Evolutionary conservation across 2,113 vertebrate genomes (phyloP).

Genomic region (Athene noctua): DNA sequence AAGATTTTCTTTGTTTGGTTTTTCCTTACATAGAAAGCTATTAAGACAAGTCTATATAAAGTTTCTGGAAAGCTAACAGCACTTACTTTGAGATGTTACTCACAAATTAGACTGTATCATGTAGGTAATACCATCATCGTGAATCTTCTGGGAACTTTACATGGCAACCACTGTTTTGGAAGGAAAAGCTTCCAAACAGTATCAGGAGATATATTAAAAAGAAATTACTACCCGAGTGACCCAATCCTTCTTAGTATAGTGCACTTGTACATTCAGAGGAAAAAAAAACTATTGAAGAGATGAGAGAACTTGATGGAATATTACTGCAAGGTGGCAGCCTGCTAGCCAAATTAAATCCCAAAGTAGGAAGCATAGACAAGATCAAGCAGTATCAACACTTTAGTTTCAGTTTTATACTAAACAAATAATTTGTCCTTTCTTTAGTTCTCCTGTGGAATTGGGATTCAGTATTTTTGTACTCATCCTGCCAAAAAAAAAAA

Average conservation of each 20-base stretch:
- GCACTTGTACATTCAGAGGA: neutral
- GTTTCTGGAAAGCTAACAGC: neutral
- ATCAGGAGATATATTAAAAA: neutral
- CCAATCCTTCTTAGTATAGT: neutral
- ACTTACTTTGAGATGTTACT: neutral
- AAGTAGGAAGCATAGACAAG: neutral
- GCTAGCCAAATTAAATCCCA: neutral
- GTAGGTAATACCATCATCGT: neutral
- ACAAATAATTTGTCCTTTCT: neutral
- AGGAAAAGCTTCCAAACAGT: neutral
- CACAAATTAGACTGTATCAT: neutral
- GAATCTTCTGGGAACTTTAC: neutral
- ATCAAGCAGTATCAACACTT: neutral
- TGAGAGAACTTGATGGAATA: neutral
- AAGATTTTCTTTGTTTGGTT: neutral
- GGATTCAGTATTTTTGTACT: neutral
- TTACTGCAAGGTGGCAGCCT: neutral
- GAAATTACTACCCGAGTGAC: neutral
- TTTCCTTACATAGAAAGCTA: neutral
- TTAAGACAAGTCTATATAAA: neutral
- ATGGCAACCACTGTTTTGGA: neutral
- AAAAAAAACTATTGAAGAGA: neutral
- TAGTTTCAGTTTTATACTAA: neutral
- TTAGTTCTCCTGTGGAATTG: neutral
- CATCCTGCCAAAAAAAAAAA: neutral